Evolutionary conservation across 2,797 vertebrate genomes (phyloP), one percentile per base, ranked within the genome.

Genomic region (Betta splendens): DNA sequence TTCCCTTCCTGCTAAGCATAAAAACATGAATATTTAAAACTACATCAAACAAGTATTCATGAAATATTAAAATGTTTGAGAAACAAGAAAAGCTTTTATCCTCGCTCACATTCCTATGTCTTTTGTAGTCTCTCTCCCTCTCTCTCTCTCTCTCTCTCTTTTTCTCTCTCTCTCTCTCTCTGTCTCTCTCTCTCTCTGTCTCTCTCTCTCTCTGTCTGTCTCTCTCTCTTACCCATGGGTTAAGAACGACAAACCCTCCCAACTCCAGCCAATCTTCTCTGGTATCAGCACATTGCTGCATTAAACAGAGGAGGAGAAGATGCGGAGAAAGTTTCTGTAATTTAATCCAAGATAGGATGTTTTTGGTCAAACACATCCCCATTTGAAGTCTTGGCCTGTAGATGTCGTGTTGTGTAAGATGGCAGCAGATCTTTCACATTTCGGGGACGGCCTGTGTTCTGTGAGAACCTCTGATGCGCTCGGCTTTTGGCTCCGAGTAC

Each of bases 21-120:
- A 86, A 85, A 84, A 79, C 86, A 89, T 90, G 86, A 90, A 90
- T 90, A 90, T 89, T 90, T 88, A 90, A 90, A 88, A 77, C 63
- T 57, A 87, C 88, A 90, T 92, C 89, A 91, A 92, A 89, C 87
- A 89, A 84, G 79, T 67, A 62, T 82, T 87, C 86, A 90, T 91
- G 75, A 90, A 91, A 90, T 89, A 91, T 92, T 92, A 81, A 91
- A 84, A 86, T 80, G 78, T 65, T 84, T 12, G 61, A 81, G 84
- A 85, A 85, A 90, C 78, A 89, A 88, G 79, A 82, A 85, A 89
- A 82, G 75, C 85, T 87, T 90, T 90, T 87, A 87, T 89, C 74
- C 67, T 53, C 80, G 70, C 72, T 74, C 61, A 69, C 58, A 68
- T 76, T 81, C 54, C 25, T 76, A 58, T 70, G 72, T 80, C 66